Percentiles rank a stretch among this genome's conserved stretches.
Evolutionary conservation across 2,113 vertebrate species (phyloP).

Genomic region (Myrmecobius fasciatus): DNA sequence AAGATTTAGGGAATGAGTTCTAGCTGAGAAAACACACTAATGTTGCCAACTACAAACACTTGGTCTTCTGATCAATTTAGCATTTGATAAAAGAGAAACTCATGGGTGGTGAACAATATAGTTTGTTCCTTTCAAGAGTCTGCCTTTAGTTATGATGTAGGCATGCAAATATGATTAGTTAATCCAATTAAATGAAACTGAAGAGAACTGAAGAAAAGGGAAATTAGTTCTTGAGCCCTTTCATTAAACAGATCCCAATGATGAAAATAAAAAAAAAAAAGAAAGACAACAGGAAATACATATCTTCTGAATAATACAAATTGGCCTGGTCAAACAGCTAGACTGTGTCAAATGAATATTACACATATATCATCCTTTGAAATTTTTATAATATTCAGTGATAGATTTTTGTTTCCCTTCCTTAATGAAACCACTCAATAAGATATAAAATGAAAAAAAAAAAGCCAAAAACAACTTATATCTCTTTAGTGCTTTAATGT

Average conservation of each 20-base stretch:
- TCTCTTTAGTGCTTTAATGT: background rate
- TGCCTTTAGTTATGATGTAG: conserved; percentile 7
- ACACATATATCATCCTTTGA: background rate
- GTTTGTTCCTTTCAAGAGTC: background rate
- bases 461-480: too few species aligned
- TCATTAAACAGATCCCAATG: background rate
- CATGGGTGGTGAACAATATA: background rate
- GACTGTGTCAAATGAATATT: background rate
- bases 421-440: background rate
- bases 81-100: conserved; percentile 49
- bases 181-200: background rate
- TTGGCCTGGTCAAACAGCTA: background rate
- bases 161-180: conserved; percentile 26
- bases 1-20: background rate
- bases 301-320: background rate
- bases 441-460: background rate
- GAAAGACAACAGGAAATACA: background rate
- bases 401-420: background rate
- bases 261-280: background rate
- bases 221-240: background rate
- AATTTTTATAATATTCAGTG: background rate
- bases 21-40: conserved; percentile 48
- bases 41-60: conserved; percentile 15
- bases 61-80: conserved; percentile 40
- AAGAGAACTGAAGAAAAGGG: background rate